Evolutionary conservation across 2,113 vertebrate species (phyloP).

Genomic region (Scomber japonicus): DNA sequence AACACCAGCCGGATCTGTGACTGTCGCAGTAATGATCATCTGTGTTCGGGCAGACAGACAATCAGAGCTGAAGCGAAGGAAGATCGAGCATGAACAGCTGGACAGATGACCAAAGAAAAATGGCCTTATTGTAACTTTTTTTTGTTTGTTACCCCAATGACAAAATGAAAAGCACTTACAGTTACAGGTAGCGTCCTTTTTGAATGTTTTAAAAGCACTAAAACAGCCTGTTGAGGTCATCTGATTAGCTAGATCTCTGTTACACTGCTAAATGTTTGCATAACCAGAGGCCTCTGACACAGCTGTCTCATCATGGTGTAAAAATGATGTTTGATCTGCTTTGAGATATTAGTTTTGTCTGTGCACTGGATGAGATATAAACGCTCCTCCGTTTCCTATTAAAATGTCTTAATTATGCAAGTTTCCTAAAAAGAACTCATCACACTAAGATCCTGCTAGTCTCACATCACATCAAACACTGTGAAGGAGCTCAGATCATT

Average conservation of each 20-base stretch:
- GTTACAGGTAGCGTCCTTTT: neutral
- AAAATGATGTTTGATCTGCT: neutral
- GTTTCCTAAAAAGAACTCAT: neutral
- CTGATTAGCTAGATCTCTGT: slow-evolving; percentile 12
- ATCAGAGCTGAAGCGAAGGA: neutral
- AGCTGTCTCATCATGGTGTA: neutral
- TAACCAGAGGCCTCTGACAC: slow-evolving; percentile 3
- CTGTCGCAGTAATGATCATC: too few species aligned
- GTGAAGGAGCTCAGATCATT: neutral
- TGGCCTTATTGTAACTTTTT: neutral
- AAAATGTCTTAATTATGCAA: slow-evolving; percentile 16
- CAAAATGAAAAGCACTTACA: neutral
- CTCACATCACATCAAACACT: too few species aligned
- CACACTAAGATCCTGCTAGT: neutral
- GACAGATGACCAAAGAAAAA: slow-evolving; percentile 39
- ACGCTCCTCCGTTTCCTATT: neutral
- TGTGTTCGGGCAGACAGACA: neutral
- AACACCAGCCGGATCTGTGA: neutral
- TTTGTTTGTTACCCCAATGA: neutral
- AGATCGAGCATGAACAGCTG: neutral
- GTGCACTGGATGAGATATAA: neutral
- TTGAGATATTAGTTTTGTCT: neutral
- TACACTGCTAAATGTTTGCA: neutral
- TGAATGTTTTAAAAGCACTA: slow-evolving; percentile 15
- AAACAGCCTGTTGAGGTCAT: neutral